Percentiles rank a stretch among this genome's conserved stretches.
Evolutionary conservation across 2,797 vertebrate species (phyloP).

Genomic region (Cercopithecus neglectus): DNA sequence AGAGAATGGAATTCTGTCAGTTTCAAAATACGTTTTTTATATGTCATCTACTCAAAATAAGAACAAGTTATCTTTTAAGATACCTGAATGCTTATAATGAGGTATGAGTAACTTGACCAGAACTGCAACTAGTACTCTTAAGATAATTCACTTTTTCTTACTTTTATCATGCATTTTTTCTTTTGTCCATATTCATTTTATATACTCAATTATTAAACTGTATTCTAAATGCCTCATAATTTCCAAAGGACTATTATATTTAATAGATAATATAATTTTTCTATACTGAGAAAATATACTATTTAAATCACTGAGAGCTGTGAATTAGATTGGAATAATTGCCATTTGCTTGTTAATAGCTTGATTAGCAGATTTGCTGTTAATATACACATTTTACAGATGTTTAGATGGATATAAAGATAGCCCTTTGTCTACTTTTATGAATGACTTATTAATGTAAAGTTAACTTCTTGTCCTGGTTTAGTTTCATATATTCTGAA

Average conservation of each 20-base stretch:
- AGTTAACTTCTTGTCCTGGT: conserved; percentile 31
- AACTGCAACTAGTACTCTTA: neutral
- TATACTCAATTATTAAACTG: neutral
- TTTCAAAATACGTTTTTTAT: neutral
- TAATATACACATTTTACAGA: neutral
- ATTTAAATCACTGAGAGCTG: neutral
- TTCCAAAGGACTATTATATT: neutral
- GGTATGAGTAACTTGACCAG: neutral
- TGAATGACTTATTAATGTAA: conserved; percentile 28
- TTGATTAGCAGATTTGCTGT: conserved; percentile 6
- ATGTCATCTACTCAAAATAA: conserved; percentile 42
- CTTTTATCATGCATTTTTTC: neutral
- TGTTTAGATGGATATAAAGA: conserved; percentile 4
- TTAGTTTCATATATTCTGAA: conserved; percentile 37
- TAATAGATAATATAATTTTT: neutral
- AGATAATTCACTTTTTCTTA: conserved; percentile 20
- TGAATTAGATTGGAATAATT: neutral
- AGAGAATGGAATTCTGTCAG: neutral
- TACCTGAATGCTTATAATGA: conserved; percentile 3
- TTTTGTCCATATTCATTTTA: neutral
- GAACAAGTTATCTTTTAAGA: neutral
- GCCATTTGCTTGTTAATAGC: neutral
- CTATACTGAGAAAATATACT: conserved; percentile 10
- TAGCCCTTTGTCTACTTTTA: conserved; percentile 1
- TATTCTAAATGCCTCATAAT: neutral